phyloP scores from a whole-genome alignment of 2,888 invertebrate genomes.

The Lochmaea crataegi region DNA sequence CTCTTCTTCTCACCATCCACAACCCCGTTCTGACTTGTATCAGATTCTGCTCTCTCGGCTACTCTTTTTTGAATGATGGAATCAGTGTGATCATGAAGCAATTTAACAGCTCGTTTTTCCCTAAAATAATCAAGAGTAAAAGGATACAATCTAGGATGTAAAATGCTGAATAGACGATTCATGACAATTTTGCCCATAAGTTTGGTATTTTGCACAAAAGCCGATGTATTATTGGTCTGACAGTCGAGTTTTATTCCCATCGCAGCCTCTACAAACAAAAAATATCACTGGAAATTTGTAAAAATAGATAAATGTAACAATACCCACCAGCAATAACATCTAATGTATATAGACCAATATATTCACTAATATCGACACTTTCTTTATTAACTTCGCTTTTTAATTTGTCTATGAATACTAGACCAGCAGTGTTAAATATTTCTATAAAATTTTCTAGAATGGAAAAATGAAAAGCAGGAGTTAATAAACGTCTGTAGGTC shows the following conservation, averaged over 20 bases:
- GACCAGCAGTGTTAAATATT: slow-evolving; percentile 75
- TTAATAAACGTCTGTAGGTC: slow-evolving; percentile 75
- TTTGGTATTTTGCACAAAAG: slow-evolving; percentile 80
- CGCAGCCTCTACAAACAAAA: slow-evolving; percentile 76
- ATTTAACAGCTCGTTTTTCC: slow-evolving; percentile 56
- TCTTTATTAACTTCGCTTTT: slow-evolving; percentile 60
- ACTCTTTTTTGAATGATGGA: slow-evolving; percentile 37
- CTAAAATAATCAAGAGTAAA: slow-evolving; percentile 70
- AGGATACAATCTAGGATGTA: slow-evolving; percentile 66
- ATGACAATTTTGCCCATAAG: slow-evolving; percentile 59
- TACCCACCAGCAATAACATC: slow-evolving; percentile 73
- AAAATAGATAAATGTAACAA: background rate
- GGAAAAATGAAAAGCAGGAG: slow-evolving; percentile 83
- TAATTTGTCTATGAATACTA: slow-evolving; percentile 70
- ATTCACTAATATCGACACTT: slow-evolving; percentile 71
- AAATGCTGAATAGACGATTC: slow-evolving; percentile 38
- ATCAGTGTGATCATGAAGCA: slow-evolving; percentile 31
- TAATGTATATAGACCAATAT: slow-evolving; percentile 71
- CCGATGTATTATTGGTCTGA: slow-evolving; percentile 74
- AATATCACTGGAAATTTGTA: slow-evolving; percentile 36
- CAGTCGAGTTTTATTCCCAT: slow-evolving; percentile 84
- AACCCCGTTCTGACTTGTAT: background rate
- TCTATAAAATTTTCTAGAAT: slow-evolving; percentile 79
- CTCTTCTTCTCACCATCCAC: slow-evolving; percentile 69
- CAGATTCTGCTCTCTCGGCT: slow-evolving; percentile 62